phyloP scores from a whole-genome alignment of 2,888 invertebrate genomes.

The Apamea crenata region DNA sequence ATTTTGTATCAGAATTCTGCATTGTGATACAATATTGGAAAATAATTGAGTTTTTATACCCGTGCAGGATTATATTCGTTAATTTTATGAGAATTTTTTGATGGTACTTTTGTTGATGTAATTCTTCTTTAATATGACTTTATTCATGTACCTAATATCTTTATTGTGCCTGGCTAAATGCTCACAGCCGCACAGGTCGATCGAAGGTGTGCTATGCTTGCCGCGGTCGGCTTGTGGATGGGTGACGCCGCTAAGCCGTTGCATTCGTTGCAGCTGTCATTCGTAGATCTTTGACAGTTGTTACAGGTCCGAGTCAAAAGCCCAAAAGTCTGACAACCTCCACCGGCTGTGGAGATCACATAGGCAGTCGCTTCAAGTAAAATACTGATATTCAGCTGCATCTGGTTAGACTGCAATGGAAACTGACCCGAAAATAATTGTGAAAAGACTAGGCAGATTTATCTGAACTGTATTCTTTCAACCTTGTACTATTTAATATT shows the following conservation, averaged over 20 bases:
- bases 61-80: neutral
- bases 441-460: neutral
- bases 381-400: neutral
- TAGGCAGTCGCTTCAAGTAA: too few relatives aligned
- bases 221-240: neutral
- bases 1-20: constrained; percentile 8
- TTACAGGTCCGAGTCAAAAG: too few relatives aligned
- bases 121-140: neutral
- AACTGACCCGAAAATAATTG: neutral
- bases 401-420: neutral
- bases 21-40: constrained; percentile 30
- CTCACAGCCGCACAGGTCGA: neutral
- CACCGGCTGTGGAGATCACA: too few relatives aligned
- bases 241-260: neutral
- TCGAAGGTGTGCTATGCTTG: neutral
- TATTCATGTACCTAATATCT: neutral
- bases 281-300: too few relatives aligned
- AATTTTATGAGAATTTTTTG: constrained; percentile 11
- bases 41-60: constrained; percentile 39
- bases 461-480: neutral
- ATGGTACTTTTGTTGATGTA: neutral
- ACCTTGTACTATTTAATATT: neutral
- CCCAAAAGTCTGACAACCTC: too few relatives aligned
- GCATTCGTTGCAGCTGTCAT: too few relatives aligned
- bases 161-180: neutral